Evolutionary conservation across 2,888 invertebrate genomes (phyloP).

Genomic region (Chelonus formosanus): DNA sequence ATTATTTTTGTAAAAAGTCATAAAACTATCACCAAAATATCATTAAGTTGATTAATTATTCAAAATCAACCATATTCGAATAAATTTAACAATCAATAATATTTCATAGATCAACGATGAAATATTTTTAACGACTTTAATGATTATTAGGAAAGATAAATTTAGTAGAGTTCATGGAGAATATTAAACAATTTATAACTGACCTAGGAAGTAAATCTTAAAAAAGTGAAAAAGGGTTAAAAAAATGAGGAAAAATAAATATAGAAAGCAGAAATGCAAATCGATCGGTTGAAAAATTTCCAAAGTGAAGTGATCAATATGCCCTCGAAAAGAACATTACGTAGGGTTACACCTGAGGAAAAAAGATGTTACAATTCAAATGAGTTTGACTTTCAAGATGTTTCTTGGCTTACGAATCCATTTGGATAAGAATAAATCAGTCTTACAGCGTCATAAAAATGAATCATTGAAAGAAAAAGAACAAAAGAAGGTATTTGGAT

Average conservation of each 20-base stretch:
- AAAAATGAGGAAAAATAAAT: neutral
- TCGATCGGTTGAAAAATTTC: slow-evolving; percentile 45
- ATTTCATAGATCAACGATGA: no score
- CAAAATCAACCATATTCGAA: no score
- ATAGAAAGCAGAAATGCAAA: slow-evolving; percentile 50
- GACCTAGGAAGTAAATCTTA: no score
- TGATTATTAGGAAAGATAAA: no score
- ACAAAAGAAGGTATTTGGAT: slow-evolving; percentile 21
- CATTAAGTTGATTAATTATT: no score
- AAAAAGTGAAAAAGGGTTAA: no score
- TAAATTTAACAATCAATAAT: no score
- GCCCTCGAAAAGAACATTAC: slow-evolving; percentile 24
- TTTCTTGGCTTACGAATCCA: slow-evolving; percentile 42
- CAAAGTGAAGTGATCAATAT: neutral
- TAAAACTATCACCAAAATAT: no score
- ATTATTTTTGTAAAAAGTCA: no score
- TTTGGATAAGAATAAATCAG: slow-evolving; percentile 27
- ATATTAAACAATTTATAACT: no score
- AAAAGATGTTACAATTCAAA: slow-evolving; percentile 54
- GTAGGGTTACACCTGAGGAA: slow-evolving; percentile 32
- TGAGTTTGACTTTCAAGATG: slow-evolving; percentile 54
- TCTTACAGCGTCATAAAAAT: slow-evolving; percentile 28
- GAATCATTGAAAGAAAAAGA: slow-evolving; percentile 23
- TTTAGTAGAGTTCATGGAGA: no score
- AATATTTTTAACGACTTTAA: no score